A percentile compares a stretch with the other conserved stretches of the same genome.
phyloP scores from a whole-genome alignment of 64 coral and sea anemone species.

The Actinia tenebrosa region DNA sequence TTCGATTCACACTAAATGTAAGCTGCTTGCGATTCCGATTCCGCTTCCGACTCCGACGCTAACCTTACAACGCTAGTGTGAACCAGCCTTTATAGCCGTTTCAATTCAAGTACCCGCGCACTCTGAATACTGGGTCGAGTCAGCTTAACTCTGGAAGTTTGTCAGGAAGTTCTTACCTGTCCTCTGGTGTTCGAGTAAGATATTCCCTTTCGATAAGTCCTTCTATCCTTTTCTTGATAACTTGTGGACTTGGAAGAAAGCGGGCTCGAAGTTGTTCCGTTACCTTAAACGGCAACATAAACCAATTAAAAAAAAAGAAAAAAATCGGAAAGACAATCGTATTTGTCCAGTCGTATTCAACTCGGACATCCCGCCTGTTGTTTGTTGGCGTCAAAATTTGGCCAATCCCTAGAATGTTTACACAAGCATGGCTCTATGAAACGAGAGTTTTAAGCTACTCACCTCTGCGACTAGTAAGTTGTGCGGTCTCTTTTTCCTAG shows the following conservation, averaged over 20 bases:
- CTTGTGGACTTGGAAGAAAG: constrained; percentile 96
- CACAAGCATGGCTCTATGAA: neutral
- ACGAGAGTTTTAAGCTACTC: neutral
- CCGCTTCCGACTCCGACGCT: too few relatives aligned
- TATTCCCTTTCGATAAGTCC: constrained; percentile 98
- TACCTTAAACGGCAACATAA: constrained; percentile 36
- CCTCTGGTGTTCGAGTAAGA: constrained; percentile 89
- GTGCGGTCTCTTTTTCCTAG: constrained; percentile 93
- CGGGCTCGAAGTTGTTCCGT: constrained; percentile 88
- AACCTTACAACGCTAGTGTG: too few relatives aligned
- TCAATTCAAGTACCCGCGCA: too few relatives aligned
- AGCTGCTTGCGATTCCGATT: too few relatives aligned
- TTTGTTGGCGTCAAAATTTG: too few relatives aligned
- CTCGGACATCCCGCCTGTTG: too few relatives aligned
- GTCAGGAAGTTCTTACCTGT: constrained; percentile 58
- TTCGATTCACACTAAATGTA: too few relatives aligned
- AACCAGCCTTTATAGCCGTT: too few relatives aligned
- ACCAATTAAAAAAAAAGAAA: neutral
- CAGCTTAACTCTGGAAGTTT: too few relatives aligned
- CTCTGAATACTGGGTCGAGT: too few relatives aligned
- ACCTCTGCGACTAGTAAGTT: constrained; percentile 94
- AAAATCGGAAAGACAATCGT: neutral
- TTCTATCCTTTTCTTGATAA: constrained; percentile 99
- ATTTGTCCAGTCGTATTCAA: neutral
- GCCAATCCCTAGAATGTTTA: too few relatives aligned